phyloP scores from a whole-genome alignment of 2,113 vertebrate genomes.

The Cathartes aura region DNA sequence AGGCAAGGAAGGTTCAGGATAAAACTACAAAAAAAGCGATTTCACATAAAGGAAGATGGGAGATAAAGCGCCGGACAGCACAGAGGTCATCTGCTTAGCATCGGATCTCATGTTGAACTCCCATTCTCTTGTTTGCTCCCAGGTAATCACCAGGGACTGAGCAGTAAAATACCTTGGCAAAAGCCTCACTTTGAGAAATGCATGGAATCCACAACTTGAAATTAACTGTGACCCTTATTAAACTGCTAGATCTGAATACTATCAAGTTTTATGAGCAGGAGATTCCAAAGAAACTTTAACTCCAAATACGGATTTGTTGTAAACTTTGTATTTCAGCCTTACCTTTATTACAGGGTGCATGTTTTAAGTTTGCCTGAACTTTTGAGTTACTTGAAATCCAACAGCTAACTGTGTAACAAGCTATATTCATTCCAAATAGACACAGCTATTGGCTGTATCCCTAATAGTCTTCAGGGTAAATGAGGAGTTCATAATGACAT shows the following conservation, averaged over 20 bases:
- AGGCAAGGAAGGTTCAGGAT: background rate
- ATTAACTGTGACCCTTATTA: background rate
- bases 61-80: background rate
- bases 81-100: background rate
- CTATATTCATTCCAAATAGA: background rate
- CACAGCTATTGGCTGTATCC: background rate
- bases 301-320: background rate
- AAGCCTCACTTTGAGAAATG: background rate
- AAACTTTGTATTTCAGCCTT: background rate
- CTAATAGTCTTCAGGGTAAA: background rate
- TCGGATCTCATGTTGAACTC: background rate
- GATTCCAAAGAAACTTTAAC: background rate
- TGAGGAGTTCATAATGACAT: background rate
- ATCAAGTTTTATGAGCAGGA: background rate
- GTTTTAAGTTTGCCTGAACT: background rate
- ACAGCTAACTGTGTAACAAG: background rate
- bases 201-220: background rate
- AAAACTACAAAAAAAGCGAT: background rate
- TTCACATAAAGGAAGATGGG: background rate
- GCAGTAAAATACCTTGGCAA: background rate
- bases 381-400: background rate
- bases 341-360: background rate
- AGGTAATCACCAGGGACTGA: background rate
- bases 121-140: background rate
- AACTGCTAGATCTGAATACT: background rate